Evolutionary conservation across 2,113 vertebrate species (phyloP).

Genomic region (Crotophaga sulcirostris): DNA sequence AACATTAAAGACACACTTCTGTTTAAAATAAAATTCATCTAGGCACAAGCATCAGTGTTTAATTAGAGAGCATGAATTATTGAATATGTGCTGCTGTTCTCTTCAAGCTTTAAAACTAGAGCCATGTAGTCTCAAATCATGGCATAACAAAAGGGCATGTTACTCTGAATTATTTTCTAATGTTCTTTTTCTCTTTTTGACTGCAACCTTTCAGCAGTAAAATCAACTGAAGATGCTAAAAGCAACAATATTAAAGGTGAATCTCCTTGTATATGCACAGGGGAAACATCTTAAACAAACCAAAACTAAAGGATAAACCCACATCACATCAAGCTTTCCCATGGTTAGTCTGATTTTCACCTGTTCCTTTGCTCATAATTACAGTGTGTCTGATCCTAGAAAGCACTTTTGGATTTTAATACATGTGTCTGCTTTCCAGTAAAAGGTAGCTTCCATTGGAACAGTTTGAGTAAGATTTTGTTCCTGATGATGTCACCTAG

Average conservation of each 20-base stretch:
- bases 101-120: slow-evolving; percentile 21
- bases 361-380: not conserved
- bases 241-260: slow-evolving; percentile 8
- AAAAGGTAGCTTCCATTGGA: not conserved
- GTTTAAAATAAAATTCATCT: slow-evolving; percentile 59
- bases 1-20: slow-evolving; percentile 45
- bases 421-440: not conserved
- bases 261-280: not conserved
- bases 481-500: not conserved
- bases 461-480: not conserved
- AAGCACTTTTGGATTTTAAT: not conserved
- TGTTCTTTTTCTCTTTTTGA: not conserved
- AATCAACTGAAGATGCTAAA: slow-evolving; percentile 19
- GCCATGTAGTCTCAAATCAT: not conserved
- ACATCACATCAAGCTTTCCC: not conserved
- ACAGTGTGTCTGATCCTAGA: not conserved
- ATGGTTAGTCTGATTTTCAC: not conserved
- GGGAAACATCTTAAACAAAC: not conserved
- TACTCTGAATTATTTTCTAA: not conserved
- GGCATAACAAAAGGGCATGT: not conserved
- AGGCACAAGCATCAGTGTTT: slow-evolving; percentile 49
- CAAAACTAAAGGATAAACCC: not conserved
- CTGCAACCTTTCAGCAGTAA: not conserved
- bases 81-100: slow-evolving; percentile 10
- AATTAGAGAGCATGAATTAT: slow-evolving; percentile 71